Evolutionary conservation across 2,797 vertebrate genomes (phyloP).

Genomic region (Chaenodraco wilsoni): DNA sequence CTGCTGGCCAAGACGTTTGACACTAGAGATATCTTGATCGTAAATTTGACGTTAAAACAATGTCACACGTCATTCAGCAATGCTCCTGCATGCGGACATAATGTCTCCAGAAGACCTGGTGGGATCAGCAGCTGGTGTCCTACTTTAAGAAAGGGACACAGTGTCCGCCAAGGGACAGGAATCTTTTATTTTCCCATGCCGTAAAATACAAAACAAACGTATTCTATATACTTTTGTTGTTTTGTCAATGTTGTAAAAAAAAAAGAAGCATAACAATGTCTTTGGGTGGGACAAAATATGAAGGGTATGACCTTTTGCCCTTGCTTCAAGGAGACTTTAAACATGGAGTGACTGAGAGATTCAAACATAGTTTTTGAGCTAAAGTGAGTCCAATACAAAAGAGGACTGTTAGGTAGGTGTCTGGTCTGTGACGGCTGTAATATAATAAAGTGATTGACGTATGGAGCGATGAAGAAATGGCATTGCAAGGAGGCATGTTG

Average conservation of each 20-base stretch:
- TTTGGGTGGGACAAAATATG: neutral
- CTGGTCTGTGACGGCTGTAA: conserved; percentile 12
- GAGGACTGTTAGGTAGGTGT: conserved; percentile 1
- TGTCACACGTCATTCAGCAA: conserved; percentile 53
- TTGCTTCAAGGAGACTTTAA: conserved; percentile 34
- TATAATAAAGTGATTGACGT: conserved; percentile 37
- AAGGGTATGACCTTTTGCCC: conserved; percentile 10
- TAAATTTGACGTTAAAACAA: conserved; percentile 68
- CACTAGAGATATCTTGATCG: conserved; percentile 66
- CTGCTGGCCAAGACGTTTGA: conserved; percentile 37
- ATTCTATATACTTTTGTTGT: neutral
- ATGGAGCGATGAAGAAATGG: conserved; percentile 10
- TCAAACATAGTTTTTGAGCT: conserved; percentile 2
- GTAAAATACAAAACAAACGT: neutral
- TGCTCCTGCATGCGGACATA: conserved; percentile 31
- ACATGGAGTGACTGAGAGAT: conserved; percentile 20
- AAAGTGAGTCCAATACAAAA: conserved; percentile 10
- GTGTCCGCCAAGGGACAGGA: conserved; percentile 22
- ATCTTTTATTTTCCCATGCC: neutral
- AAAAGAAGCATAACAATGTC: neutral
- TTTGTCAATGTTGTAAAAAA: neutral
- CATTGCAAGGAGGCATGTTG: conserved; percentile 23
- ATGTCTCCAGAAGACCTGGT: conserved; percentile 57
- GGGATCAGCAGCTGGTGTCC: conserved; percentile 62
- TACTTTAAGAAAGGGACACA: conserved; percentile 63